phyloP scores from a whole-genome alignment of 1,140 invertebrate species.

The Ceratina calcarata region DNA sequence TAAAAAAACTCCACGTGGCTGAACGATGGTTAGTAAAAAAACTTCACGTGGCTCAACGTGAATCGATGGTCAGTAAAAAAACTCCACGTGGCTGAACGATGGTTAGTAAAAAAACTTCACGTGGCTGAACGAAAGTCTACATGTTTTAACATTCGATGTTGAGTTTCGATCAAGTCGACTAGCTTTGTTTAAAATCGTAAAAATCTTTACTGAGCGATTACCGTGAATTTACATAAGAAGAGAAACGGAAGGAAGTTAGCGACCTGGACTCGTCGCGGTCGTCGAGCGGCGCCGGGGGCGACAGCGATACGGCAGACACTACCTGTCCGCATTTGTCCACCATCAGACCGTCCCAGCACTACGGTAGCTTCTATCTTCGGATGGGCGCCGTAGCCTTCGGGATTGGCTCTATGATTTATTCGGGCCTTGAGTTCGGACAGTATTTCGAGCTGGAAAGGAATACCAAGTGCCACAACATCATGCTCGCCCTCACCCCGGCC shows the following conservation, averaged over 20 bases:
- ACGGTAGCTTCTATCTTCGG: conserved; percentile 95
- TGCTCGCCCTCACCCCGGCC: conserved; percentile 91
- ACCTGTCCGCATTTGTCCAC: conserved; percentile 66
- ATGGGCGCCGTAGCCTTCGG: conserved; percentile 97
- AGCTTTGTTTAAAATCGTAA: conserved; percentile 33
- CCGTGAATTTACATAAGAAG: conserved; percentile 58
- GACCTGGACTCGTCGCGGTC: conserved; percentile 81
- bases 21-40: too few relatives aligned
- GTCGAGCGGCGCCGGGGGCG: conserved; percentile 76
- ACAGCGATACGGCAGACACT: conserved; percentile 76
- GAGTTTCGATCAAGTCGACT: conserved; percentile 6
- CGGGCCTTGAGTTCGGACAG: conserved; percentile 95
- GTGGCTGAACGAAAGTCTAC: too few relatives aligned
- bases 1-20: too few relatives aligned
- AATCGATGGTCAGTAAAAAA: too few relatives aligned
- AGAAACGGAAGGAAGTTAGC: conserved; percentile 75
- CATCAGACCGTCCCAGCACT: conserved; percentile 84
- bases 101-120: too few relatives aligned
- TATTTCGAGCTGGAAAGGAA: conserved; percentile 94
- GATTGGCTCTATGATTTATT: conserved; percentile 97
- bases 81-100: too few relatives aligned
- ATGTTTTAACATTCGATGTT: not conserved
- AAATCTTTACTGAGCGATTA: conserved; percentile 38
- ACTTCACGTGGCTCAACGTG: too few relatives aligned
- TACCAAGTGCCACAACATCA: conserved; percentile 92